These are phyloP conservation scores for Nettapus auritus DNA, from an alignment of 2,113 vertebrate genomes.

Conservation along the genomic window DNA sequence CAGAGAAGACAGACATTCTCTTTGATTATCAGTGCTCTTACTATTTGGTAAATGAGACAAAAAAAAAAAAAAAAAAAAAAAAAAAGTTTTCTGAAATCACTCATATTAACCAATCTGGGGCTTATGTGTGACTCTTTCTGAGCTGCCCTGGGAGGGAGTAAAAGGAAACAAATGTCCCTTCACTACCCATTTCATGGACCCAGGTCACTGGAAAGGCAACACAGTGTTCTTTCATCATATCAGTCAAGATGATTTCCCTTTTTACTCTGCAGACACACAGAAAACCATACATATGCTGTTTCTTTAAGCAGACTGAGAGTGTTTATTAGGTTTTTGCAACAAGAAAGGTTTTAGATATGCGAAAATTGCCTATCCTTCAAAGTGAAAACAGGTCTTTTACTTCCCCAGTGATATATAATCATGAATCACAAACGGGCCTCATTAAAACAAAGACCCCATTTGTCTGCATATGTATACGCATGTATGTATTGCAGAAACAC, in stretches of 20 bases:
- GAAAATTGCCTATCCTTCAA: not conserved
- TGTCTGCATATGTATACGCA: not conserved
- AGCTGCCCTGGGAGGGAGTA: not conserved
- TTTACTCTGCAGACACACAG: not conserved
- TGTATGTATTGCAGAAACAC: not conserved
- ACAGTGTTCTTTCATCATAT: not conserved
- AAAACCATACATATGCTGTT: not conserved
- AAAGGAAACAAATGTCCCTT: not conserved
- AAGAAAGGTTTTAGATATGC: not conserved
- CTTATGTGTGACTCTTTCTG: not conserved
- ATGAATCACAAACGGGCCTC: not conserved
- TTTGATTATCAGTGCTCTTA: not conserved
- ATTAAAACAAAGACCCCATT: constrained; percentile 16
- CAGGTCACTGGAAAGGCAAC: not conserved
- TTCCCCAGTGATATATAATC: not conserved
- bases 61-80: not conserved
- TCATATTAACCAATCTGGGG: not conserved
- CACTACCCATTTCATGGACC: not conserved
- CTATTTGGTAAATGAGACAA: not conserved
- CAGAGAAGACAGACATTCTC: not conserved
- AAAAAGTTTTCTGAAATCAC: not conserved
- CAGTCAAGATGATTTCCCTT: not conserved
- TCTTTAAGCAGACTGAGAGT: not conserved
- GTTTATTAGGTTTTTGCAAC: not conserved
- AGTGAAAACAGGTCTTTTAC: not conserved